Base-by-base conservation (phyloP, 2,797 vertebrate genomes). In the Poecilia velifera region DNA sequence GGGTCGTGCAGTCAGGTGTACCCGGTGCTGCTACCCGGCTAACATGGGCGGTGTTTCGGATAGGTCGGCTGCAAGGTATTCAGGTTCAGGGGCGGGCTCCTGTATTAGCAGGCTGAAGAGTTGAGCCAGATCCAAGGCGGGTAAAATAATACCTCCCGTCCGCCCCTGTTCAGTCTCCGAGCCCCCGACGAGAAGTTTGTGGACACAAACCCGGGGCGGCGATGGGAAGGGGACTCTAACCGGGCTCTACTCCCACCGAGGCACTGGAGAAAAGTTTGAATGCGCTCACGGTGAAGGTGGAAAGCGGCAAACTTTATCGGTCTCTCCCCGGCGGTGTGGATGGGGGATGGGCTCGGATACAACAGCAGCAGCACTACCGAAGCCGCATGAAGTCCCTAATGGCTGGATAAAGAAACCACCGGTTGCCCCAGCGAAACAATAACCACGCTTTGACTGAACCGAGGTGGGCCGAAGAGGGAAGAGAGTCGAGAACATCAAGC, bases 381-480 rank as follows among this genome's bases (percentile, higher is more conserved):
- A 92, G 91, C 93, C 89, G 93, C 93, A 90, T 92, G 92, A 93
- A 91, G 73, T 92, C 85, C 78, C 86, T 51, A 87, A 92, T 91
- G 92, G 89, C 91, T 90, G 90, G 90, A 82, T 92, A 90, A 92
- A 93, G 89, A 89, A 92, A 91, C 85, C 43, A 78, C 87, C 88
- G 86, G 85, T 89, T 39, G 84, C 76, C 39, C 83, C 83, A 76
- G 90, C 73, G 85, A 91, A 87, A 77, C 84, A 88, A 81, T n/a
- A 87, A 16, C 49, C 84, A 43, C 72, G 0, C 76, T 81, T 87
- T 77, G 22, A 20, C 77, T 75, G 28, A 41, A 36, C 31, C 22
- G 85, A 94, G 91, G 92, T 87, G 91, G 90, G 90, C 75, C 72
- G 55, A 82, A 80, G 46, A 77, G 45, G 72, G 18, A 36, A 55